Percentiles rank a stretch among this genome's conserved stretches.
Evolutionary conservation across 1,140 invertebrate species (phyloP).

Genomic region (Cydia pomonella): DNA sequence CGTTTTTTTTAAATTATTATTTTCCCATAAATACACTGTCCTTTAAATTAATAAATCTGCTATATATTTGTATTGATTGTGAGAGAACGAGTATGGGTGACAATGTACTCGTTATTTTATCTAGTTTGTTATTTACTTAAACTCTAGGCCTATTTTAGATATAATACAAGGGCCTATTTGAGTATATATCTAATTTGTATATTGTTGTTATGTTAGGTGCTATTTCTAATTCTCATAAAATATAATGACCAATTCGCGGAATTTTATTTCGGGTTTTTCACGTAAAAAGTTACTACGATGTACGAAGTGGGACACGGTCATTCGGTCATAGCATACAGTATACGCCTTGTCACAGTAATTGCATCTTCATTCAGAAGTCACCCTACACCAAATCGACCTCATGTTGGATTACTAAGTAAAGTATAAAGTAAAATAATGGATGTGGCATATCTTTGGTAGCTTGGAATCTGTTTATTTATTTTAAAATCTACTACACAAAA

Average conservation of each 20-base stretch:
- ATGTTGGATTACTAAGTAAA: constrained; percentile 35
- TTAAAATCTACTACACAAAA: too few species aligned
- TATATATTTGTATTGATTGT: too few species aligned
- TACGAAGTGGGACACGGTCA: background rate
- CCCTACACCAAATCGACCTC: constrained; percentile 48
- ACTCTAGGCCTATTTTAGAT: too few species aligned
- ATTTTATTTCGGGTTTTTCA: constrained; percentile 1
- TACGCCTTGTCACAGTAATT: constrained; percentile 62
- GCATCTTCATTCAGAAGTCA: constrained; percentile 67
- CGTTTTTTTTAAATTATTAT: constrained; percentile 1
- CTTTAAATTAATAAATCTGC: background rate
- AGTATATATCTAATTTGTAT: too few species aligned
- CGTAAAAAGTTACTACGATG: constrained; percentile 36
- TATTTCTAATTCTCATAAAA: too few species aligned
- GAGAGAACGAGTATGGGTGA: too few species aligned
- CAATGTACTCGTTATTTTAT: too few species aligned
- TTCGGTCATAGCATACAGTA: constrained; percentile 22
- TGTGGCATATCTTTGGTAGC: constrained; percentile 36
- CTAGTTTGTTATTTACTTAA: too few species aligned
- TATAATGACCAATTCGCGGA: too few species aligned
- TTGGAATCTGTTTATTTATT: too few species aligned
- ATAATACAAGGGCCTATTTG: too few species aligned
- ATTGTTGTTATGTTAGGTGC: too few species aligned
- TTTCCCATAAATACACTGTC: constrained; percentile 35
- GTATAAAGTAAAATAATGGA: constrained; percentile 41